Evolutionary conservation across 2,797 vertebrate genomes (phyloP).

Genomic region (Poecile montanus): DNA sequence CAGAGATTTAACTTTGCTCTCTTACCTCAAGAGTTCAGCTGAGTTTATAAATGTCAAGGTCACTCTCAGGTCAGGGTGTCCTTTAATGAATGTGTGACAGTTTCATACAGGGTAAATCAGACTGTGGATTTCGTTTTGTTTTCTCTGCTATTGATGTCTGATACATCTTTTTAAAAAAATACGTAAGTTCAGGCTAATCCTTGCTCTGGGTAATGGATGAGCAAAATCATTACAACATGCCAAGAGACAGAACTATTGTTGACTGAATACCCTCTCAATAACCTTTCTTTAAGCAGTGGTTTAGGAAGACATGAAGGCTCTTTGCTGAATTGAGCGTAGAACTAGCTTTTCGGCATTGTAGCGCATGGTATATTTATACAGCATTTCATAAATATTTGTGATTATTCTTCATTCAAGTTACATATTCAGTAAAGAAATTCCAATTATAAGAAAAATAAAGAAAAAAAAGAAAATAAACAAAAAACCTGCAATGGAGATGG

Average conservation of each 20-base stretch:
- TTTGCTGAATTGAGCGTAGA: conserved; percentile 23
- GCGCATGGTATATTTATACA: not conserved
- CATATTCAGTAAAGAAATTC: not conserved
- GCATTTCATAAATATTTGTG: not conserved
- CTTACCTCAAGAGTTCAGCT: conserved; percentile 49
- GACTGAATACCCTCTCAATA: conserved; percentile 70
- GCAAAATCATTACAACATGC: conserved; percentile 53
- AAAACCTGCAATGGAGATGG: not conserved
- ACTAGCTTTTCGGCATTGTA: not conserved
- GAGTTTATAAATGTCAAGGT: conserved; percentile 71
- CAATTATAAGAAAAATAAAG: not conserved
- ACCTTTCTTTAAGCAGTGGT: conserved; percentile 58
- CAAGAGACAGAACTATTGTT: conserved; percentile 51
- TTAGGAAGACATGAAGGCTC: conserved; percentile 18
- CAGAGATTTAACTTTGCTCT: conserved; percentile 40
- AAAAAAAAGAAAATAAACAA: not conserved
- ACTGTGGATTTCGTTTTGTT: conserved; percentile 44
- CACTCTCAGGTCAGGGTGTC: conserved; percentile 57
- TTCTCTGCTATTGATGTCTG: conserved; percentile 57
- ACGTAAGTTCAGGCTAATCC: conserved; percentile 46
- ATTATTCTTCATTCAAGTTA: not conserved
- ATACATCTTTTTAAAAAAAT: conserved; percentile 24
- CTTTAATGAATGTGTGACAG: conserved; percentile 57
- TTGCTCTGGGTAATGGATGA: conserved; percentile 64
- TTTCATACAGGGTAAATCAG: conserved; percentile 54